These are phyloP conservation scores for Melanotaenia pygmaea DNA, from an alignment of 2,797 vertebrate genomes.

Conservation along the genomic window DNA sequence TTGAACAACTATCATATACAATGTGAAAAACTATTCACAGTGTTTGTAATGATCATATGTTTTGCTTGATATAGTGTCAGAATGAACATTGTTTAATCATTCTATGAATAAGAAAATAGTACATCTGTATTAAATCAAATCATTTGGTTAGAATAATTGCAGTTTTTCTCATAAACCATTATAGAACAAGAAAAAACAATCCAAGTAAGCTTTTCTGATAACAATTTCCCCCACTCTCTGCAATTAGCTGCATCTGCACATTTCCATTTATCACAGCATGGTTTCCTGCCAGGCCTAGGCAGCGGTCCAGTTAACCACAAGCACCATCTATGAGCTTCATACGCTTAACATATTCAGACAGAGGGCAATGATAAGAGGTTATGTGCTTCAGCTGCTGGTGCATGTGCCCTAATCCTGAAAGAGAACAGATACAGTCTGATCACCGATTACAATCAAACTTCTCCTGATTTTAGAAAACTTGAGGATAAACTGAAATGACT, in stretches of 20 bases:
- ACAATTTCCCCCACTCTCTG: slow-evolving; percentile 6
- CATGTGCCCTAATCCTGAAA: background rate
- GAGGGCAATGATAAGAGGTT: slow-evolving; percentile 18
- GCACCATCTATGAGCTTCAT: slow-evolving; percentile 23
- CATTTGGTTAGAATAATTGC: slow-evolving; percentile 2
- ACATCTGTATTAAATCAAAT: slow-evolving; percentile 1
- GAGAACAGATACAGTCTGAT: slow-evolving; percentile 7
- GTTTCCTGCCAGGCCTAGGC: slow-evolving; percentile 49
- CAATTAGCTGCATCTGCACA: slow-evolving; percentile 55
- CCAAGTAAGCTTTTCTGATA: slow-evolving; percentile 19
- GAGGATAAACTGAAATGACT: slow-evolving; percentile 1
- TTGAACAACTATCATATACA: background rate
- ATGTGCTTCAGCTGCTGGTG: slow-evolving; percentile 2
- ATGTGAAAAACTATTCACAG: slow-evolving; percentile 6
- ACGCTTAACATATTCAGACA: slow-evolving; percentile 27
- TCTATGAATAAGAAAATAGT: slow-evolving; percentile 24
- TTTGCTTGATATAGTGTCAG: slow-evolving; percentile 7
- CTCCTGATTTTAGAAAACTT: slow-evolving; percentile 10
- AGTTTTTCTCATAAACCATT: slow-evolving; percentile 12
- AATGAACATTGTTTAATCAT: slow-evolving; percentile 15
- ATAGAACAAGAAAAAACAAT: slow-evolving; percentile 14
- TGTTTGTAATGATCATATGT: slow-evolving; percentile 5
- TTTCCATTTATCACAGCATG: slow-evolving; percentile 48
- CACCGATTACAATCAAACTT: slow-evolving; percentile 2
- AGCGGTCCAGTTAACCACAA: slow-evolving; percentile 44